These are phyloP conservation scores for Astur gentilis DNA, from an alignment of 2,113 vertebrate genomes.

Conservation along the genomic window DNA sequence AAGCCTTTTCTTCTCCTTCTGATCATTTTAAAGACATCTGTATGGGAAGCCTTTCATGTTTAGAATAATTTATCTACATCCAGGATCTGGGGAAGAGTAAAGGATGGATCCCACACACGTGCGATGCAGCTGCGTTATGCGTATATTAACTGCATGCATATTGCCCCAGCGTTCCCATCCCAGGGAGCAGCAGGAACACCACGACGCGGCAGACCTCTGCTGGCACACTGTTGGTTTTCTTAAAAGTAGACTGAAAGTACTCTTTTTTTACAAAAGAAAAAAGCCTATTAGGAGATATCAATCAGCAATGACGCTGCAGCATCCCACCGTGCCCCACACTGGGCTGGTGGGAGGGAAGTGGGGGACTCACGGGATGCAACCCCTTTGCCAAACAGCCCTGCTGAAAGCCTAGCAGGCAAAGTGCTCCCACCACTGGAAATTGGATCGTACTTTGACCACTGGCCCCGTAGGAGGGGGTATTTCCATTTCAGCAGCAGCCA, in stretches of 20 bases:
- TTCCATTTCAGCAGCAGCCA: not conserved
- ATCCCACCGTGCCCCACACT: not conserved
- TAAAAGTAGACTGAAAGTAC: not conserved
- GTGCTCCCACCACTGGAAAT: not conserved
- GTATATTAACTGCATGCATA: not conserved
- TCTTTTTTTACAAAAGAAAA: not conserved
- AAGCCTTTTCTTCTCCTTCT: not conserved
- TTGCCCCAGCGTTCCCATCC: not conserved
- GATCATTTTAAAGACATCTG: not conserved
- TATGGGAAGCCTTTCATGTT: slow-evolving; percentile 25
- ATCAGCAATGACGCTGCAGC: not conserved
- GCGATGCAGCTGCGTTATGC: not conserved
- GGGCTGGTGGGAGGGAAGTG: not conserved
- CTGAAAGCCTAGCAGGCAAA: not conserved
- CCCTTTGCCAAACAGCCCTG: not conserved
- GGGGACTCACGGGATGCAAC: not conserved
- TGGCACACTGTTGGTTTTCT: not conserved
- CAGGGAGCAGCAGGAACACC: not conserved
- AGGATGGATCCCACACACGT: not conserved
- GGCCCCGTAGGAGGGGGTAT: accelerated
- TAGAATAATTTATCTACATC: not conserved
- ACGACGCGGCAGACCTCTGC: accelerated
- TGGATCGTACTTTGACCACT: accelerated
- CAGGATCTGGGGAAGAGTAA: not conserved
- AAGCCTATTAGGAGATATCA: not conserved